phyloP scores from a whole-genome alignment of 1,140 invertebrate genomes.

The Drosophila novamexicana region DNA sequence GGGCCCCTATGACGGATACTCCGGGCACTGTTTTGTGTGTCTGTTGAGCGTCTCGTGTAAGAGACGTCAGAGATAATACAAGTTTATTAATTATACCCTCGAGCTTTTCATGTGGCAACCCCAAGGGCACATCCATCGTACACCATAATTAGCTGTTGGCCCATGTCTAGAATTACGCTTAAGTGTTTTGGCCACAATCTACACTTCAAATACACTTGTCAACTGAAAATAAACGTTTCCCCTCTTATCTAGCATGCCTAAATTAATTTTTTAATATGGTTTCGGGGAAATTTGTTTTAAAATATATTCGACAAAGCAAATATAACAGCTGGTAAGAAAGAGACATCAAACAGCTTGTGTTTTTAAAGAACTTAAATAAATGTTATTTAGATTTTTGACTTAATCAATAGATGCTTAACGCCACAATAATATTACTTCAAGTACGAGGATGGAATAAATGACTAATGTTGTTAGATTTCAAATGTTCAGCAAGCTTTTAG shows the following conservation, averaged over 20 bases:
- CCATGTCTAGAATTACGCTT: conserved; percentile 45
- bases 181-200: conserved; percentile 31
- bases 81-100: conserved; percentile 72
- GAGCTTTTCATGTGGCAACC: conserved; percentile 43
- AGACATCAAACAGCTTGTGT: too few relatives aligned
- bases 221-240: conserved; percentile 34
- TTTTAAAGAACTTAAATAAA: too few relatives aligned
- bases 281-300: background rate
- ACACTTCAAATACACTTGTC: conserved; percentile 31
- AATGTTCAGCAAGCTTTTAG: too few relatives aligned
- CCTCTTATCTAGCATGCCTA: conserved; percentile 11
- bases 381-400: too few relatives aligned
- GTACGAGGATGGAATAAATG: too few relatives aligned
- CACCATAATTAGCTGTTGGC: conserved; percentile 60
- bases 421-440: too few relatives aligned
- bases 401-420: too few relatives aligned
- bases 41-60: conserved; percentile 62
- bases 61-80: conserved; percentile 58
- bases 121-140: conserved; percentile 38
- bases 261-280: conserved; percentile 8
- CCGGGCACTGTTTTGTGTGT: conserved; percentile 7
- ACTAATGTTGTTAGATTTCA: too few relatives aligned
- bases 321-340: background rate
- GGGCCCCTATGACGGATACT: conserved; percentile 14
- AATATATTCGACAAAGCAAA: background rate